A percentile compares a stretch with the other conserved stretches of the same genome.
These are phyloP conservation scores for Argyresthia albistria DNA, from an alignment of 2,888 invertebrate species.

Conservation along the genomic window DNA sequence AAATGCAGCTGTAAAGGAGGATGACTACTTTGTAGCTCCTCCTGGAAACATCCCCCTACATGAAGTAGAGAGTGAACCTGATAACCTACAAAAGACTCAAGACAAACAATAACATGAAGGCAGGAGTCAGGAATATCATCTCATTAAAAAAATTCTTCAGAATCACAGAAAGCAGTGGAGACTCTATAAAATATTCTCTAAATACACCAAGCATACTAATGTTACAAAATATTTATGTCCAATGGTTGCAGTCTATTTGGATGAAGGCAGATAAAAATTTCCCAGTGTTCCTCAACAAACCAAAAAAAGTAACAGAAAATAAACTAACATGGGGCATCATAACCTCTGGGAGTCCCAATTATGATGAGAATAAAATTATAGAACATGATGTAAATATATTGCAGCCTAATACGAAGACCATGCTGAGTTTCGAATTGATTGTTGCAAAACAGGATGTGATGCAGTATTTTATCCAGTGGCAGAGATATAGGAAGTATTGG, in stretches of 20 bases:
- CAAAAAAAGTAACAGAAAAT: conserved; percentile 9
- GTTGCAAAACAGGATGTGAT: conserved; percentile 60
- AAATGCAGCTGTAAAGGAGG: conserved; percentile 83
- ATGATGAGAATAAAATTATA: conserved; percentile 18
- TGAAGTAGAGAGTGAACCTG: conserved; percentile 37
- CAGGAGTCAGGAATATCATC: conserved; percentile 34
- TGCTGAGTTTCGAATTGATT: conserved; percentile 47
- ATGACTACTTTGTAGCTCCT: conserved; percentile 94
- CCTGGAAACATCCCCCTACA: conserved; percentile 87
- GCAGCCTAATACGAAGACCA: conserved; percentile 18
- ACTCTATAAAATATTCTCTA: conserved; percentile 23
- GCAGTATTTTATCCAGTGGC: conserved; percentile 81
- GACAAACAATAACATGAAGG: conserved; percentile 50
- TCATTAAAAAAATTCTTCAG: conserved; percentile 39
- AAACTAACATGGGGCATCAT: conserved; percentile 30
- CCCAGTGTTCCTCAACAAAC: conserved; percentile 30
- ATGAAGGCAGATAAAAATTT: conserved; percentile 39
- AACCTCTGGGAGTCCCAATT: conserved; percentile 14
- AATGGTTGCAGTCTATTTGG: conserved; percentile 43
- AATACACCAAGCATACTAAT: conserved; percentile 38
- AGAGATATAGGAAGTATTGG: conserved; percentile 85
- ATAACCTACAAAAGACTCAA: conserved; percentile 15
- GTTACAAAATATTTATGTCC: conserved; percentile 39
- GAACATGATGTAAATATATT: conserved; percentile 19
- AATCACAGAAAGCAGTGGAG: conserved; percentile 19